phyloP scores from a whole-genome alignment of 2,113 vertebrate genomes.

The Poeciliopsis prolifica region DNA sequence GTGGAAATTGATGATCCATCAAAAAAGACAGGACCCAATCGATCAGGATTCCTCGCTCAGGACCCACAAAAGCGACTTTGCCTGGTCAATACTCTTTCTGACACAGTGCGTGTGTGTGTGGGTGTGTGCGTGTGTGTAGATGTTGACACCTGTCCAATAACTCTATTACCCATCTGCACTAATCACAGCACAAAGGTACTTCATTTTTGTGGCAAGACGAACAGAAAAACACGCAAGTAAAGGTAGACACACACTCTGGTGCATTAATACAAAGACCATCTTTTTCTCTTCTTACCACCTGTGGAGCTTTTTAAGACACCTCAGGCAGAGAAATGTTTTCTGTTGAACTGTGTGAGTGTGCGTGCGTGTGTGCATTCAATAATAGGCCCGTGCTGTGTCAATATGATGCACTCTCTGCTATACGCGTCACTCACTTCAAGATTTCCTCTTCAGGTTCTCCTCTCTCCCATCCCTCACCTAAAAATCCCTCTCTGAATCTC shows the following conservation, averaged over 20 bases:
- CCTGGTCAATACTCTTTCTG: slow-evolving; percentile 56
- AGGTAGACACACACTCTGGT: neutral
- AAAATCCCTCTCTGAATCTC: slow-evolving; percentile 14
- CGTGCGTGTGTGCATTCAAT: slow-evolving; percentile 20
- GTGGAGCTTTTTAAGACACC: slow-evolving; percentile 30
- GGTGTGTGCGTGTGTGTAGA: slow-evolving; percentile 18
- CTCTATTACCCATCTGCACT: slow-evolving; percentile 59
- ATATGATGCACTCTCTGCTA: slow-evolving; percentile 54
- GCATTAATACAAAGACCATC: slow-evolving; percentile 2
- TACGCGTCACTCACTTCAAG: slow-evolving; percentile 49
- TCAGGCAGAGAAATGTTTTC: slow-evolving; percentile 40
- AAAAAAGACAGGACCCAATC: slow-evolving; percentile 68
- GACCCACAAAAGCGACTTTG: slow-evolving; percentile 31
- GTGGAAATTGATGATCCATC: slow-evolving; percentile 73
- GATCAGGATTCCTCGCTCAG: slow-evolving; percentile 68
- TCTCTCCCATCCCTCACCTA: neutral
- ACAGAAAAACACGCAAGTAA: slow-evolving; percentile 20
- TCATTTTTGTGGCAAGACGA: slow-evolving; percentile 38
- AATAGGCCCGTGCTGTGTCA: slow-evolving; percentile 59
- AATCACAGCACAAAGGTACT: slow-evolving; percentile 52
- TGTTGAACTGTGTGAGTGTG: slow-evolving; percentile 25
- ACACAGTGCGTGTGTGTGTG: slow-evolving; percentile 11
- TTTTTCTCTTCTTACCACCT: slow-evolving; percentile 21
- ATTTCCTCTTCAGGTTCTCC: slow-evolving; percentile 13
- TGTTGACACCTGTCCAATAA: slow-evolving; percentile 14